Conservation (phyloP, 2,797 vertebrate genomes). For the Argya squamiceps region DNA sequence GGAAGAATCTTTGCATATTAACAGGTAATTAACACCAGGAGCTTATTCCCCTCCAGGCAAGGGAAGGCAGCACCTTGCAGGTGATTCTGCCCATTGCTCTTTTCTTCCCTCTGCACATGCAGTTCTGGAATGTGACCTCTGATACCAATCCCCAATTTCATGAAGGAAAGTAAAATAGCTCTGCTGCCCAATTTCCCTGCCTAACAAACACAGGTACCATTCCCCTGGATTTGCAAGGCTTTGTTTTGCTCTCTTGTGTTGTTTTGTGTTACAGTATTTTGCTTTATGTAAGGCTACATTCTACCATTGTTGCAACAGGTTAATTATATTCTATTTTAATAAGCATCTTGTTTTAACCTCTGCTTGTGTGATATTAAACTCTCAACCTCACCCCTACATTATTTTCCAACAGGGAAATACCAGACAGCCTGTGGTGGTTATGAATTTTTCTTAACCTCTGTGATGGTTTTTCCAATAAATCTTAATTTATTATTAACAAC, state of each 20-base stretch:
- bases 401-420: background rate
- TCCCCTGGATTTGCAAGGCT: background rate
- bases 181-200: background rate
- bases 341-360: constrained; percentile 41
- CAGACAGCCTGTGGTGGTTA: background rate
- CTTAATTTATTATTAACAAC: constrained; percentile 2
- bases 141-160: background rate
- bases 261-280: background rate
- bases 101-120: accelerated
- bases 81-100: background rate
- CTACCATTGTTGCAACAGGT: background rate
- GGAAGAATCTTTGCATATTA: background rate
- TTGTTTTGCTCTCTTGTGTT: background rate
- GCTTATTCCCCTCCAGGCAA: background rate
- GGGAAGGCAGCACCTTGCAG: background rate
- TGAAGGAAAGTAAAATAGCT: background rate
- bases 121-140: background rate
- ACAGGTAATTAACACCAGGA: background rate
- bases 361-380: constrained; percentile 24
- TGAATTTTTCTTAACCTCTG: background rate
- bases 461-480: background rate
- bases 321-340: constrained; percentile 35
- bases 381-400: background rate
- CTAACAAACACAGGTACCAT: background rate
- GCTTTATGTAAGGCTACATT: background rate